Evolutionary conservation across 1,140 invertebrate genomes (phyloP).

Genomic region (Pseudomyrmex dendroicus): DNA sequence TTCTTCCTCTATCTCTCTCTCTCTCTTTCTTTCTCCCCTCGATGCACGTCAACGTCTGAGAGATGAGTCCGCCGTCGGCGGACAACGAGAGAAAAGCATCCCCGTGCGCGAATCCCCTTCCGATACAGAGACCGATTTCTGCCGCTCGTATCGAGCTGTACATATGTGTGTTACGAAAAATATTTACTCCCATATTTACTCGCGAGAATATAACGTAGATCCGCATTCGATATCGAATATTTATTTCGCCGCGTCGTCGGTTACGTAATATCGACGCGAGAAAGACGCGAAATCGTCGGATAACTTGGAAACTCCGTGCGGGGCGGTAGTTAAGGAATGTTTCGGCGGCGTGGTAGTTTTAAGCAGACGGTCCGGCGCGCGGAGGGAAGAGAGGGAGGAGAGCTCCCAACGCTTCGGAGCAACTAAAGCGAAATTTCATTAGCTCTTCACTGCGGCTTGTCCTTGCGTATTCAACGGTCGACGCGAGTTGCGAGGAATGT

Average conservation of each 20-base stretch:
- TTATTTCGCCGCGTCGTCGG: conserved; percentile 29
- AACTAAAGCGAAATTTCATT: conserved; percentile 60
- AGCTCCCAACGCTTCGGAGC: conserved; percentile 6
- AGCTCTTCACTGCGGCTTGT: conserved; percentile 26
- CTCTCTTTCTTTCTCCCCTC: background rate
- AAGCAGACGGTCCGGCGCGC: conserved; percentile 27
- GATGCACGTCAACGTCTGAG: conserved; percentile 27
- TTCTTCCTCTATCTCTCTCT: background rate
- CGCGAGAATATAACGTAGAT: background rate
- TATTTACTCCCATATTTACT: conserved; percentile 43
- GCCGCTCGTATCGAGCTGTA: background rate
- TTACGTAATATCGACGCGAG: conserved; percentile 21
- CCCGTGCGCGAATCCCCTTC: background rate
- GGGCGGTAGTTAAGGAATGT: conserved; percentile 50
- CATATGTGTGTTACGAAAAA: conserved; percentile 24
- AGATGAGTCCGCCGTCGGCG: conserved; percentile 25
- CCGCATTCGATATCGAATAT: conserved; percentile 45
- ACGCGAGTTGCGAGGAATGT: conserved; percentile 20
- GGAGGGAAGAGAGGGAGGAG: background rate
- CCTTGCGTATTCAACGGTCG: conserved; percentile 23
- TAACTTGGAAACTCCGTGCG: conserved; percentile 36
- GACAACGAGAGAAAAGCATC: conserved; percentile 1
- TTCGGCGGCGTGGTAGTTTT: conserved; percentile 34
- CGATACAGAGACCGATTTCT: background rate
- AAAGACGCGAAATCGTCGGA: conserved; percentile 31